phyloP scores from a whole-genome alignment of 2,888 invertebrate species.

The Synergus japonicus region DNA sequence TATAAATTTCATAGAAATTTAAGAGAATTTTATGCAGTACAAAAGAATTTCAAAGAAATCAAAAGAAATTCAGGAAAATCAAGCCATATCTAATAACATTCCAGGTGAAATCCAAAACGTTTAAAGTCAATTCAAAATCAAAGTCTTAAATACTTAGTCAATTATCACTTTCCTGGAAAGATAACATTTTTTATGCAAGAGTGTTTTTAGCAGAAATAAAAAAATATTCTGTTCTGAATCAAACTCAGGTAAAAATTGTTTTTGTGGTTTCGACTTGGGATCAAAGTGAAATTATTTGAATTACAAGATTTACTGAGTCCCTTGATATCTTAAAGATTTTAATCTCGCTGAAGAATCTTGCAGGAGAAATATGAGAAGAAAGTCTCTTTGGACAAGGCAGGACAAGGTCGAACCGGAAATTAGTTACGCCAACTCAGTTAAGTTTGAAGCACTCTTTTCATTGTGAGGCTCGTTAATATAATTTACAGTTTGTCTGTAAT shows the following conservation, averaged over 20 bases:
- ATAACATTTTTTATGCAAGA: too few relatives aligned
- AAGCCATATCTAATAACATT: too few relatives aligned
- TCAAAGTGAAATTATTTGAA: constrained; percentile 14
- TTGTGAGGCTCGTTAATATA: constrained; percentile 8
- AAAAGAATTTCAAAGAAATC: too few relatives aligned
- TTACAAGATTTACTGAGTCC: constrained; percentile 20
- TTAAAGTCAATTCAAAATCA: too few relatives aligned
- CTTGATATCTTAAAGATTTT: neutral
- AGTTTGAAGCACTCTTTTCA: constrained; percentile 12
- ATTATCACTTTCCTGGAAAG: too few relatives aligned
- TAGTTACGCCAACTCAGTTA: constrained; percentile 42
- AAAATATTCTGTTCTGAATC: too few relatives aligned
- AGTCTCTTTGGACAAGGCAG: constrained; percentile 27
- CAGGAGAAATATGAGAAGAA: constrained; percentile 37
- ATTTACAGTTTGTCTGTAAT: constrained; percentile 43
- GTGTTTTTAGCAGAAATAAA: too few relatives aligned
- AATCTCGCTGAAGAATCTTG: constrained; percentile 33
- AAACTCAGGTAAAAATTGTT: neutral
- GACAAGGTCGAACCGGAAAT: constrained; percentile 40
- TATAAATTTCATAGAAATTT: too few relatives aligned
- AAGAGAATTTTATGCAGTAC: too few relatives aligned
- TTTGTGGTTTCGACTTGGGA: neutral
- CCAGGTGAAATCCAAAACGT: too few relatives aligned
- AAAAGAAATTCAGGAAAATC: too few relatives aligned
- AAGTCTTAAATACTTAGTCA: too few relatives aligned